Conservation (phyloP, 2,888 invertebrate genomes). For the Xylocampa areola region DNA sequence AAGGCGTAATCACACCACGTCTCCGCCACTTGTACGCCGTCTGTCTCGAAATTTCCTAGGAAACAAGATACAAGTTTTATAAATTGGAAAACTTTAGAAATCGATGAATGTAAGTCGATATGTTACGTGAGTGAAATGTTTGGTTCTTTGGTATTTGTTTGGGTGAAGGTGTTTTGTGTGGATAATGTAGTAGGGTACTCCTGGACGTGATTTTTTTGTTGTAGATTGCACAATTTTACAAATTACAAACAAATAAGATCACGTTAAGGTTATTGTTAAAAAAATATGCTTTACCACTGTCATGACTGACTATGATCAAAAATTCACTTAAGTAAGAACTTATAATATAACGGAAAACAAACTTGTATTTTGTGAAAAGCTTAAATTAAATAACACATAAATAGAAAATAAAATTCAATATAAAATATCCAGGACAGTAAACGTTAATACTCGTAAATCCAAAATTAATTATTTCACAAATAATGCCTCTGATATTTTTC, state of each 20-base stretch:
- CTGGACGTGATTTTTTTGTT: background rate
- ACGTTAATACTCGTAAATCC: too few relatives aligned
- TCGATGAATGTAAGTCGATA: constrained; percentile 43
- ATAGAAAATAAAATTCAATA: too few relatives aligned
- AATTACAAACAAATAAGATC: too few relatives aligned
- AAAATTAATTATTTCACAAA: too few relatives aligned
- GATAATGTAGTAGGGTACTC: constrained; percentile 3
- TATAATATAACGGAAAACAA: too few relatives aligned
- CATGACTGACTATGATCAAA: too few relatives aligned
- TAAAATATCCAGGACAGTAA: too few relatives aligned
- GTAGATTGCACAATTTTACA: background rate
- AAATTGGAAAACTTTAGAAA: constrained; percentile 58
- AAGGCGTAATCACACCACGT: constrained; percentile 96
- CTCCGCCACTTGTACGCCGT: constrained; percentile 93
- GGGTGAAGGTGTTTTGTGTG: constrained; percentile 8
- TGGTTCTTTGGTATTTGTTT: constrained; percentile 34
- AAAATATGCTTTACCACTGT: too few relatives aligned
- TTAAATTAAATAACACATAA: too few relatives aligned
- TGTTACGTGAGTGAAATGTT: constrained; percentile 55
- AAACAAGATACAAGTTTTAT: constrained; percentile 48
- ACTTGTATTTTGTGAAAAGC: too few relatives aligned
- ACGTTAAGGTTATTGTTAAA: too few relatives aligned
- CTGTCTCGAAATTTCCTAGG: constrained; percentile 94
- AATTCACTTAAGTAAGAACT: too few relatives aligned
- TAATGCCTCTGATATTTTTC: background rate